Base-by-base conservation (phyloP, 2,797 vertebrate genomes). In the Otus scops region DNA sequence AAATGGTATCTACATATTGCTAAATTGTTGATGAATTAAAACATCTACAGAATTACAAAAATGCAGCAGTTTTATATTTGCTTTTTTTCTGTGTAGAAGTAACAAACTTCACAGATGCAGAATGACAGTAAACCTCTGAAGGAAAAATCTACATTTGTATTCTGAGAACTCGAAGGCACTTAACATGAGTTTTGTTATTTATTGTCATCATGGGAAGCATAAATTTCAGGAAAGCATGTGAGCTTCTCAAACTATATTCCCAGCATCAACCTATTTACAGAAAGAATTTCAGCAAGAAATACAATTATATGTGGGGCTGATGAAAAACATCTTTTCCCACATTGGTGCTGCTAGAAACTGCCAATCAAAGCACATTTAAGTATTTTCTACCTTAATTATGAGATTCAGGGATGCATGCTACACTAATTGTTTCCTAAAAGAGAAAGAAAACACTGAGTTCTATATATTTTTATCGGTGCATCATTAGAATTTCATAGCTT, bases 331-430 rank as follows among this genome's bases (percentile, higher is more conserved):
- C 59, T 93, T 92, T 88, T 89, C 85, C 81, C 78, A 85, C 68
- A 95, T 84, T 7, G 20, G 32, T 69, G 71, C 84, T 93, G 47
- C 65, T 93, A 96, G 36, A 87, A 93, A 74, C n/a, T 57, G 77
- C 54, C 91, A 71, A 17, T 75, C 48, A 96, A 94, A 79, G 28
- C 7, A 39, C 51, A 74, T 85, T 94, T 77, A 71, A 88, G 64
- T 36, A 48, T 94, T 93, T 91, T 95, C 92, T 97, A 93, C 95
- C 89, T 97, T 95, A 97, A 77, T 91, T 20, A 81, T 50, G 73
- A 94, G 45, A 82, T 78, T 93, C 9, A 47, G 84, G 84, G 89
- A 63, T 68, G 73, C 22, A 63, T 69, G 65, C 30, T 61, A 77
- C 10, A 28, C 89, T 86, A 84, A 79, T 51, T 93, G 78, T 48